Conservation (phyloP, 2,888 invertebrate genomes). For the Carcina quercana region DNA sequence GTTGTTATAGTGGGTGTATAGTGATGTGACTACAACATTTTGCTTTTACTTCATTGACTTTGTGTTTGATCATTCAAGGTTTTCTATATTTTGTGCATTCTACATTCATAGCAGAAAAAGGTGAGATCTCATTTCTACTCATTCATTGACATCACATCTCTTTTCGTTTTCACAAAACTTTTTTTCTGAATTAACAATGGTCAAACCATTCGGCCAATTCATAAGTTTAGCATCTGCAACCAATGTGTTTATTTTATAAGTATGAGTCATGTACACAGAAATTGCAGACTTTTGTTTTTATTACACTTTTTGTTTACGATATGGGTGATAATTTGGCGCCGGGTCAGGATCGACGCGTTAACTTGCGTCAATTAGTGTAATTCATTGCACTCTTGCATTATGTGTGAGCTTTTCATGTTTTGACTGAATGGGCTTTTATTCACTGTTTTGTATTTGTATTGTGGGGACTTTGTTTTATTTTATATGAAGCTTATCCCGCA, state of each 20-base stretch:
- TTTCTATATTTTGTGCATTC: too few species aligned
- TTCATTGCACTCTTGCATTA: slow-evolving; percentile 5
- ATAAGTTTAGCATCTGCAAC: slow-evolving; percentile 22
- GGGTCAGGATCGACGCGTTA: slow-evolving; percentile 18
- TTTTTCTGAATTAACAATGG: background rate
- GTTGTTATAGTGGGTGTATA: slow-evolving; percentile 47
- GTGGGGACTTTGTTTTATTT: too few species aligned
- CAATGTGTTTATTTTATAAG: slow-evolving; percentile 13
- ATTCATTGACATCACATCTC: background rate
- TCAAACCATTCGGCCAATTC: too few species aligned
- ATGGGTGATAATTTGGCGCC: slow-evolving; percentile 19
- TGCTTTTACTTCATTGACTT: slow-evolving; percentile 19
- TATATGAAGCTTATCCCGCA: too few species aligned
- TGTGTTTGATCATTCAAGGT: slow-evolving; percentile 10
- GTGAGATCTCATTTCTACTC: too few species aligned
- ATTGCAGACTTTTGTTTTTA: slow-evolving; percentile 21
- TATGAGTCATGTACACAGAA: slow-evolving; percentile 16
- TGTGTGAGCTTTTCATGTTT: too few species aligned
- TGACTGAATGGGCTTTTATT: too few species aligned
- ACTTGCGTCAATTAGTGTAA: slow-evolving; percentile 30
- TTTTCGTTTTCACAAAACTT: background rate
- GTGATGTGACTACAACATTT: slow-evolving; percentile 34
- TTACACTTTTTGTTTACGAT: slow-evolving; percentile 23
- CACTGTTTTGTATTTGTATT: too few species aligned
- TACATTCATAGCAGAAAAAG: too few species aligned